Percentiles rank a stretch among this genome's conserved stretches.
Evolutionary conservation across 2,888 invertebrate genomes (phyloP).

Genomic region (Drosophila helvetica): DNA sequence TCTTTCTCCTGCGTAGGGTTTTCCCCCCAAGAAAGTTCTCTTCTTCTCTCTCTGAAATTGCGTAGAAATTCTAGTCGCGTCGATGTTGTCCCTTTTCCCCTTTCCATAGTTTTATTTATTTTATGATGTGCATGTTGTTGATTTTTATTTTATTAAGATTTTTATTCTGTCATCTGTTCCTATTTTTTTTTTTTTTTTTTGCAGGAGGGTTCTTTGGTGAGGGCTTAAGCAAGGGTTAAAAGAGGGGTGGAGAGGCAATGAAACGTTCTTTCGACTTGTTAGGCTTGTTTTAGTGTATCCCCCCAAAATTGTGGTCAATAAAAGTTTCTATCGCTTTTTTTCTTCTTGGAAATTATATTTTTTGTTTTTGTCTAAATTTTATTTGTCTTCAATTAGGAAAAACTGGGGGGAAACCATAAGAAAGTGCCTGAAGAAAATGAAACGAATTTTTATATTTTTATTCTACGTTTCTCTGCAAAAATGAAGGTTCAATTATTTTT

Average conservation of each 20-base stretch:
- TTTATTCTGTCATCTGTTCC: constrained; percentile 32
- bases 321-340: neutral
- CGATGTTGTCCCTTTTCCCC: constrained; percentile 25
- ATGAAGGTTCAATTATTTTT: no score
- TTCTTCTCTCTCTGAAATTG: constrained; percentile 55
- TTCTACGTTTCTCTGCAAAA: no score
- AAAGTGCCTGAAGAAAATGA: neutral
- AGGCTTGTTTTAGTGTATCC: no score
- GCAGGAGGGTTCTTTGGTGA: neutral
- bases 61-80: constrained; percentile 74
- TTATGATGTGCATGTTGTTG: constrained; percentile 70
- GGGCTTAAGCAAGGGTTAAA: neutral
- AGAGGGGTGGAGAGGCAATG: neutral
- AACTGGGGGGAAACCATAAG: neutral
- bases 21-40: constrained; percentile 50
- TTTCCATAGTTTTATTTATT: constrained; percentile 61
- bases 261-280: constrained; percentile 12
- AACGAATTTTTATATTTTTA: neutral
- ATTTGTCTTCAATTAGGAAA: constrained; percentile 22
- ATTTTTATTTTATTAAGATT: constrained; percentile 32
- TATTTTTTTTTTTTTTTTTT: constrained; percentile 7
- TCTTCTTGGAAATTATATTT: constrained; percentile 14
- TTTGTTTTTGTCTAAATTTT: neutral
- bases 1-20: constrained; percentile 6
- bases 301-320: constrained; percentile 21